Percentiles rank a stretch among this genome's conserved stretches.
phyloP scores from a whole-genome alignment of 2,888 invertebrate species.

The Nephrotoma guestfalica region DNA sequence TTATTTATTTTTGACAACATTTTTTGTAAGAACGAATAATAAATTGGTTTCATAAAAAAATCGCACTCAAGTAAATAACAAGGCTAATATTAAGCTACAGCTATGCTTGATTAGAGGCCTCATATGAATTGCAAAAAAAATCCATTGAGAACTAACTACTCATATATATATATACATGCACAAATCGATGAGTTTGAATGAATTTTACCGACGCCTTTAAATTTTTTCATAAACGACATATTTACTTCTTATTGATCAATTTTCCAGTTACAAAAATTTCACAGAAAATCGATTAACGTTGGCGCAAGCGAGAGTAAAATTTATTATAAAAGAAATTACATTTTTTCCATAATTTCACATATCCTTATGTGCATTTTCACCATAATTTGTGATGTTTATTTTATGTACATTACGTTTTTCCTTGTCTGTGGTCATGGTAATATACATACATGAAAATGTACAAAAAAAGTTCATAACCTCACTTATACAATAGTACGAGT shows the following conservation, averaged over 20 bases:
- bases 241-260: background rate
- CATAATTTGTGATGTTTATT: background rate
- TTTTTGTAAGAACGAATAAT: no score
- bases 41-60: no score
- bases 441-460: slow-evolving; percentile 7
- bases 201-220: background rate
- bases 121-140: background rate
- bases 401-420: slow-evolving; percentile 14
- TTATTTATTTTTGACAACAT: no score
- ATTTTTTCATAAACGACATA: background rate
- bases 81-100: background rate
- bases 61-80: background rate
- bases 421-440: slow-evolving; percentile 23
- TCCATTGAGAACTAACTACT: background rate
- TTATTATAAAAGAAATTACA: slow-evolving; percentile 6
- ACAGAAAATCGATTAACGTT: slow-evolving; percentile 7
- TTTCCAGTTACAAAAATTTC: background rate
- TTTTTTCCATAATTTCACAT: background rate
- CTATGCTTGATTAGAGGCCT: background rate
- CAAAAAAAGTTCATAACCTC: slow-evolving; percentile 11
- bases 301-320: slow-evolving; percentile 16
- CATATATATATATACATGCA: background rate
- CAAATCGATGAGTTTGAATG: background rate
- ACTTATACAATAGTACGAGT: background rate
- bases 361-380: background rate